Evolutionary conservation across 2,797 vertebrate genomes (phyloP), one percentile per base, ranked within the genome.

Genomic region (Alectoris magna): DNA sequence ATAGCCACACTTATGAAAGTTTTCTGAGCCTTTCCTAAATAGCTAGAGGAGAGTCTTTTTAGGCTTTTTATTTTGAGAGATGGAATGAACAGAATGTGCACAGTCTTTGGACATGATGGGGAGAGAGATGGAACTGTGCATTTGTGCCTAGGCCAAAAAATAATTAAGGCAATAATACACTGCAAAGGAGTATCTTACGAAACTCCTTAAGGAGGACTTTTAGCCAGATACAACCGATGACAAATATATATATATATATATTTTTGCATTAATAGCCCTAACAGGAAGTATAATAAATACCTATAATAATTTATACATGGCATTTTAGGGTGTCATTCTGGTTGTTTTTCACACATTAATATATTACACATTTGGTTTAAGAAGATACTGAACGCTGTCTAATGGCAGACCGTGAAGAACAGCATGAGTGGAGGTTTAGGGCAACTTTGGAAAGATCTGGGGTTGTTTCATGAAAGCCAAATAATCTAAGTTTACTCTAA

Each of bases 131-230:
- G 81, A 90, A 82, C 27, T 62, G 48, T 1, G 1, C 13, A 84
- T 88, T 51, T 84, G 62, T 76, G 71, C 44, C 41, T 31, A 76
- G 86, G 95, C 84, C 95, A 95, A 88, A 93, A 94, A 88, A 88
- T 93, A 91, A 91, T 94, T 94, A 96, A 96, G 73, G 84, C 69
- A 94, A 91, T 94, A 93, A 84, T 56, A 74, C 39, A 85, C 26
- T 82, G 83, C 31, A 76, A 94, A 94, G 62, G 81, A 95, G 77
- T 79, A 91, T 46, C 41, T 18, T 84, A 46, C 74, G 41, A 49
- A 91, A 79, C 77, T 90, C 90, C 88, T 90, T 80, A 71, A 93
- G 91, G 93, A 80, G 77, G 72, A 66, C 64, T 90, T 90, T 68
- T 77, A 67, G 86, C 90, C 81, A 87, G 75, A 79, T 77, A 90